Conservation (phyloP, 2,888 invertebrate genomes). For the Baccha elongata region DNA sequence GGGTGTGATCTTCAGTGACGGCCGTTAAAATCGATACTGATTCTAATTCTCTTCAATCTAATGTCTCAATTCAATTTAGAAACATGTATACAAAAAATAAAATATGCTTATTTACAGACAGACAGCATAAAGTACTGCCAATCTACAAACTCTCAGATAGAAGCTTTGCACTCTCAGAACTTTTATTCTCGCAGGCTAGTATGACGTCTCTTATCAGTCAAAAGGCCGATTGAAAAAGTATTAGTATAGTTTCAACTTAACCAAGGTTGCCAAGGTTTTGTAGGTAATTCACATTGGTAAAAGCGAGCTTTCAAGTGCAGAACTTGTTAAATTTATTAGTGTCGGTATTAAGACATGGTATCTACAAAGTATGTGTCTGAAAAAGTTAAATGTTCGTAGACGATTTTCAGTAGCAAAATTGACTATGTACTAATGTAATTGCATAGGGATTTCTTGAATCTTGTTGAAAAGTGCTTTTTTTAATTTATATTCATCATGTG, state of each 20-base stretch:
- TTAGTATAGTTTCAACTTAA: conserved; percentile 2
- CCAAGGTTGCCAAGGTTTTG: neutral
- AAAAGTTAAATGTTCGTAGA: too few species aligned
- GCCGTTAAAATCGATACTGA: conserved; percentile 69
- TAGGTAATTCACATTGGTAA: too few species aligned
- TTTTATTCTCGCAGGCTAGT: conserved; percentile 4
- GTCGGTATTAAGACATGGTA: too few species aligned
- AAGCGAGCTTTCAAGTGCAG: too few species aligned
- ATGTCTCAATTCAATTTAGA: conserved; percentile 29
- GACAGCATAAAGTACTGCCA: conserved; percentile 8
- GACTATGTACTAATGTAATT: too few species aligned
- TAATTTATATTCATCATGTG: too few species aligned
- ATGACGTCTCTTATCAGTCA: conserved; percentile 57
- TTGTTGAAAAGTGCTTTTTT: too few species aligned
- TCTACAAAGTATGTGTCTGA: too few species aligned
- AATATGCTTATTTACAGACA: conserved; percentile 24
- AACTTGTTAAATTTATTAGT: too few species aligned
- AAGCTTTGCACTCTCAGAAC: conserved; percentile 40
- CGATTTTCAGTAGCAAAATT: too few species aligned
- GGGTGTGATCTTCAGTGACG: conserved; percentile 58
- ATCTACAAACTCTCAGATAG: conserved; percentile 13
- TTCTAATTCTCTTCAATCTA: conserved; percentile 58
- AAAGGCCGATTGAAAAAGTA: conserved; percentile 34
- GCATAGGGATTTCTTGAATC: too few species aligned
- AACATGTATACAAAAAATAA: conserved; percentile 3